Conservation (phyloP, 2,888 invertebrate species). For the Andrena trimmerana region DNA sequence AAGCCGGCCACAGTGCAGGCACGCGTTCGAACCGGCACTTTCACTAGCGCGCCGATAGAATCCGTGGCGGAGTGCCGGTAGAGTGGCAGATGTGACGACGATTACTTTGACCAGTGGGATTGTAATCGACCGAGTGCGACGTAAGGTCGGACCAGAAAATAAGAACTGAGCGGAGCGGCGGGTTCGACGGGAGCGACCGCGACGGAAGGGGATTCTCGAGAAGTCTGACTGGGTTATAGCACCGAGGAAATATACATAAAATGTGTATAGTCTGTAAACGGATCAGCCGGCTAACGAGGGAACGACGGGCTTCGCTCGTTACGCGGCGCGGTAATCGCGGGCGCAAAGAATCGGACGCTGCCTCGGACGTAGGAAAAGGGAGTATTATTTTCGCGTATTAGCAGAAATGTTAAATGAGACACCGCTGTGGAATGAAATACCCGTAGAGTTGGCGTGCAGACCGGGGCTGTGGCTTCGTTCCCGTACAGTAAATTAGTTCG, state of each 20-base stretch:
- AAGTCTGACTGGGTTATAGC: too few relatives aligned
- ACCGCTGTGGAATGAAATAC: not conserved
- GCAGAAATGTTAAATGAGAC: constrained; percentile 15
- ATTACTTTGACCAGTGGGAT: not conserved
- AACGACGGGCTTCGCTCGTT: constrained; percentile 37
- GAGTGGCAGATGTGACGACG: not conserved
- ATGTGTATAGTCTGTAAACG: constrained; percentile 23
- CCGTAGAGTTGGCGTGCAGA: too few relatives aligned
- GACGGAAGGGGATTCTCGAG: too few relatives aligned
- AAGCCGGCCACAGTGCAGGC: constrained; percentile 12
- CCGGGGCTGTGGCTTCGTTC: too few relatives aligned
- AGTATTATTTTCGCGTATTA: constrained; percentile 18
- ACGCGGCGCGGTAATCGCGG: constrained; percentile 37
- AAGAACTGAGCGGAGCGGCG: not conserved
- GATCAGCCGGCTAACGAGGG: constrained; percentile 31
- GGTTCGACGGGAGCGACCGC: not conserved
- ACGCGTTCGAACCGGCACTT: not conserved
- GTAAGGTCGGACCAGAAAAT: not conserved
- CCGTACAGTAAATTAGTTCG: too few relatives aligned
- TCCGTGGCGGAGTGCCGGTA: not conserved
- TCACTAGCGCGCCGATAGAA: not conserved
- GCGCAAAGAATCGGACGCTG: constrained; percentile 22
- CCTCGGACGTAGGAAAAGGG: not conserved
- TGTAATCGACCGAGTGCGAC: not conserved
- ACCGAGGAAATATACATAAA: not conserved